Evolutionary conservation across 2,797 vertebrate genomes (phyloP), one percentile per base, ranked within the genome.

Genomic region (Kryptolebias ocellatus): DNA sequence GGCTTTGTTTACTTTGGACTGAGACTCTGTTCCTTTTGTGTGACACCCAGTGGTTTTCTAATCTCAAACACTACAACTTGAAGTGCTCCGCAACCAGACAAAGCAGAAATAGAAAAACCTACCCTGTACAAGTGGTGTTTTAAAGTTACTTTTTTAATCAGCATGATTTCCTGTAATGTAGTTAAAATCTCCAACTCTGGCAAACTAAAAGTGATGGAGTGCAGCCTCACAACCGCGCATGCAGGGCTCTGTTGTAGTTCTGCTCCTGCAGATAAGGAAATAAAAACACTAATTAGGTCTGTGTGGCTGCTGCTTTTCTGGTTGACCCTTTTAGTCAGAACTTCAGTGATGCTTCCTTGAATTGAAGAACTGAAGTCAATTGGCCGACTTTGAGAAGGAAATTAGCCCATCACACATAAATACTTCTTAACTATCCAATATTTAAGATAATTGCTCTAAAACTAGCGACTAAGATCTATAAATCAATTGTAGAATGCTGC

Each of bases 341-440:
- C 67, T 50, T 51, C 51, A 53, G 39, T 11, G 69, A 64, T 31
- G 24, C 24, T 14, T 49, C 10, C 47, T 50, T 67, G 39, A 46
- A 68, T 45, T 47, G 28, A 49, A 56, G 39, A 46, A 68, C 49
- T 47, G 28, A 49, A 56, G 67, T 87, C 64, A 79, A 64, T 74
- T 47, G 47, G 63, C 51, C 10, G 55, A 70, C 63, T 67, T 55
- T 45, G 60, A 46, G 34, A 59, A 62, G 17, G 42, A 77, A 76
- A 69, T 63, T 68, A 50, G 20, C 45, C 15, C 31, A 28, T 70
- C 78, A 53, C 45, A 61, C 27, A 63, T 59, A 65, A 72, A 68
- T 70, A 44, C 54, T 60, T 47, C 49, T 60, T 64, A 72, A 78
- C 73, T 65, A 60, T 27, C 29, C 67, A 14, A 56, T 70, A 56